Percentiles rank a stretch among this genome's conserved stretches.
phyloP scores from a whole-genome alignment of 1,140 invertebrate species.

The Mya arenaria region DNA sequence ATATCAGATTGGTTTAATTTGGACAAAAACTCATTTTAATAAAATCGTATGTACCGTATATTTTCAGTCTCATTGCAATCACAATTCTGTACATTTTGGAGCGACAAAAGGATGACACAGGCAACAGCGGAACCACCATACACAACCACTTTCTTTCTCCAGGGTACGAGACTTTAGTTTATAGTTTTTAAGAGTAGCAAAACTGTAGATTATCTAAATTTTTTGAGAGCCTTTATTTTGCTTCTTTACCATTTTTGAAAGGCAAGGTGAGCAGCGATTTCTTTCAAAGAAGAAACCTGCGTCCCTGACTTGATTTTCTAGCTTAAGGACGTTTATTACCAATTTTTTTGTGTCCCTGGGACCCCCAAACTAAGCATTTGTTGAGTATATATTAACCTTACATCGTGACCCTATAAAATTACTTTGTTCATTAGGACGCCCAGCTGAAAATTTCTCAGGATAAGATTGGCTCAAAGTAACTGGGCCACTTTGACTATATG shows the following conservation, averaged over 20 bases:
- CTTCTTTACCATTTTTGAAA: background rate
- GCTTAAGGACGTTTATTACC: background rate
- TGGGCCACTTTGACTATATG: too few species aligned
- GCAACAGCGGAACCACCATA: conserved; percentile 7
- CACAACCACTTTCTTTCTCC: conserved; percentile 11
- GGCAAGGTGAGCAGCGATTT: background rate
- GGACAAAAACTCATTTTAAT: too few species aligned
- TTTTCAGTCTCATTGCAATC: conserved; percentile 71
- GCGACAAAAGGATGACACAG: conserved; percentile 56
- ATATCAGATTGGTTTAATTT: too few species aligned
- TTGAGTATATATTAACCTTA: too few species aligned
- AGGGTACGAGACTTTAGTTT: background rate
- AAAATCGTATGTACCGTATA: too few species aligned
- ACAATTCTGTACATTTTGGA: conserved; percentile 72
- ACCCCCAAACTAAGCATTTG: background rate
- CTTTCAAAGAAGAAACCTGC: background rate
- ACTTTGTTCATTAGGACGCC: too few species aligned
- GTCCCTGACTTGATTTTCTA: too few species aligned
- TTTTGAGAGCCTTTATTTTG: background rate
- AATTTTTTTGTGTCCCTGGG: background rate
- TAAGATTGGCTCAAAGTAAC: too few species aligned
- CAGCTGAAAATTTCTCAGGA: too few species aligned
- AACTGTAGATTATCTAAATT: background rate
- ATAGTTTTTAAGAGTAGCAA: background rate
- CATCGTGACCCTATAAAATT: too few species aligned